phyloP scores from a whole-genome alignment of 2,113 vertebrate genomes.

The Jacana jacana region DNA sequence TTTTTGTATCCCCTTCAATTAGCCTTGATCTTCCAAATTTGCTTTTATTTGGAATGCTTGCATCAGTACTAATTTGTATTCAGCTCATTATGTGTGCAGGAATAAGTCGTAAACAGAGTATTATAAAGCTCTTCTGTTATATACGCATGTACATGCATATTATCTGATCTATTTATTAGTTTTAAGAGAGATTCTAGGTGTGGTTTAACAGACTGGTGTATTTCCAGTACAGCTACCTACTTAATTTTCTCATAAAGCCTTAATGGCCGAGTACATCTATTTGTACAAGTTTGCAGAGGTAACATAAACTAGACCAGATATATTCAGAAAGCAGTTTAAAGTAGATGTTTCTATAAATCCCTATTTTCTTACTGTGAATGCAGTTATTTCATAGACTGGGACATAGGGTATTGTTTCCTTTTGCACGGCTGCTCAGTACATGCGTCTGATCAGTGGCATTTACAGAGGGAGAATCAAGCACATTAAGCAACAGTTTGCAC shows the following conservation, averaged over 20 bases:
- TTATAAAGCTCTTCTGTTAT: neutral
- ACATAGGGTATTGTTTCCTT: neutral
- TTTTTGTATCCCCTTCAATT: neutral
- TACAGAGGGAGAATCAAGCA: neutral
- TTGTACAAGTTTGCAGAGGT: neutral
- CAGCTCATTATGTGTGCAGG: neutral
- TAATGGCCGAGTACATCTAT: neutral
- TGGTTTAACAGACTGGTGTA: neutral
- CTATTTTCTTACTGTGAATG: neutral
- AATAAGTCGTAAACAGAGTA: neutral
- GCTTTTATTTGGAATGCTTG: neutral
- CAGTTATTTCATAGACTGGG: neutral
- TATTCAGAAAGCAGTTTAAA: constrained; percentile 3
- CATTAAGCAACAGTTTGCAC: constrained; percentile 7
- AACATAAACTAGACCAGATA: neutral
- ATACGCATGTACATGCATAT: neutral
- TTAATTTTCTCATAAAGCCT: neutral
- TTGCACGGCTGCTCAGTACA: neutral
- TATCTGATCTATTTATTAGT: neutral
- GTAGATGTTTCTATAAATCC: constrained; percentile 54
- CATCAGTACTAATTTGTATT: neutral
- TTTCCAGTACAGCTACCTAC: neutral
- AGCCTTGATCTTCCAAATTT: neutral
- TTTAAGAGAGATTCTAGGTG: neutral
- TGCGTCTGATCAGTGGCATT: constrained; percentile 12